Conservation (phyloP, 2,888 invertebrate genomes). For the Drosophila stalkeri region DNA sequence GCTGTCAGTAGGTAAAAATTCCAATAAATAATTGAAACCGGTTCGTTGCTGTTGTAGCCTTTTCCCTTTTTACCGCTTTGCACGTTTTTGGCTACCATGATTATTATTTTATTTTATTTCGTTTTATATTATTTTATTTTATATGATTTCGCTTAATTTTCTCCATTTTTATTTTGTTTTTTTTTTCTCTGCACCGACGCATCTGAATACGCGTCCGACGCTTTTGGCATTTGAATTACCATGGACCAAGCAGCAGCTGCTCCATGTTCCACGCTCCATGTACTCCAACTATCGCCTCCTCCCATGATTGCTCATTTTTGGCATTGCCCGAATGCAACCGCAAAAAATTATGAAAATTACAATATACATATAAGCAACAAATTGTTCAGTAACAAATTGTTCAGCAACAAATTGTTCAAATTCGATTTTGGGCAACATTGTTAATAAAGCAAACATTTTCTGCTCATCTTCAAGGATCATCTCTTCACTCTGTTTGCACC, state of each 20-base stretch:
- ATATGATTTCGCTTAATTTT: constrained; percentile 4
- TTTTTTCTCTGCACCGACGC: constrained; percentile 10
- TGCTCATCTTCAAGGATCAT: not conserved
- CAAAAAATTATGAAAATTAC: constrained; percentile 70
- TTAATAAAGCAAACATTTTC: constrained; percentile 55
- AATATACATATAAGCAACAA: constrained; percentile 44
- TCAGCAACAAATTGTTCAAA: not conserved
- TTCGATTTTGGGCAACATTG: constrained; percentile 32
- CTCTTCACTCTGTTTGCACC: not conserved
- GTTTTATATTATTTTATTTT: constrained; percentile 37
- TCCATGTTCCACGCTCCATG: no score
- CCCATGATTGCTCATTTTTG: constrained; percentile 44
- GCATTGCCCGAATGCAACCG: constrained; percentile 53
- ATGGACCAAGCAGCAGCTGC: constrained; percentile 21
- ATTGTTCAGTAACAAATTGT: constrained; percentile 31
- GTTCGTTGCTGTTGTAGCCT: constrained; percentile 57
- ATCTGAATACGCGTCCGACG: constrained; percentile 29
- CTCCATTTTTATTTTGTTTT: constrained; percentile 5
- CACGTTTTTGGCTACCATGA: constrained; percentile 51
- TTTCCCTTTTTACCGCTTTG: constrained; percentile 27
- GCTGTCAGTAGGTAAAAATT: constrained; percentile 79
- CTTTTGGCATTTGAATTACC: constrained; percentile 66
- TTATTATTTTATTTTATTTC: constrained; percentile 54
- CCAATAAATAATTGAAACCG: constrained; percentile 78
- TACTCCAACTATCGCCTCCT: not conserved